Conservation (phyloP, 2,888 invertebrate species). For the Busseola fusca region DNA sequence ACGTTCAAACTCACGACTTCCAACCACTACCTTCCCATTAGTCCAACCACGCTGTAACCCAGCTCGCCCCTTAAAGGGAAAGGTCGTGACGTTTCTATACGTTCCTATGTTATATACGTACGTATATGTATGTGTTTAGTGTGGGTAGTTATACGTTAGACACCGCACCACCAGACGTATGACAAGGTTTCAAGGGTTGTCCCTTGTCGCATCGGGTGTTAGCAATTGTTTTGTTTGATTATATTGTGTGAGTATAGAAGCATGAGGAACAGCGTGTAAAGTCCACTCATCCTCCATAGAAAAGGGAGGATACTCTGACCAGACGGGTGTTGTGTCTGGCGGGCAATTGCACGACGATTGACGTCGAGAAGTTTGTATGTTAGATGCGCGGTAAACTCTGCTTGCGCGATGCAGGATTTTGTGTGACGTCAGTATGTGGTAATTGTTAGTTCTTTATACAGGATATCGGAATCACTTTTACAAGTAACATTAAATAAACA, state of each 20-base stretch:
- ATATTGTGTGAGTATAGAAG: neutral
- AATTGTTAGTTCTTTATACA: neutral
- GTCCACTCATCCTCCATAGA: too few relatives aligned
- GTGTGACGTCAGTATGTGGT: too few relatives aligned
- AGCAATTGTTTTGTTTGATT: neutral
- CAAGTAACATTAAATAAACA: neutral
- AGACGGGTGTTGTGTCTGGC: too few relatives aligned
- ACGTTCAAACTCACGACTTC: conserved; percentile 16
- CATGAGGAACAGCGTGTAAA: too few relatives aligned
- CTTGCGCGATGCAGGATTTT: too few relatives aligned
- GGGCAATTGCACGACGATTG: too few relatives aligned
- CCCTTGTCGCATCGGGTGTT: neutral
- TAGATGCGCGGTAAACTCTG: too few relatives aligned
- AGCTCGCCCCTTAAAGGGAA: conserved; percentile 23
- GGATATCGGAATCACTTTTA: neutral
- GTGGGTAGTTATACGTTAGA: conserved; percentile 38
- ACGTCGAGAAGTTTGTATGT: too few relatives aligned
- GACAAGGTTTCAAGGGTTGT: conserved; percentile 54
- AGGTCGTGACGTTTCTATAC: conserved; percentile 45
- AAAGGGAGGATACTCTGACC: too few relatives aligned
- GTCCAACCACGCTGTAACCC: conserved; percentile 30
- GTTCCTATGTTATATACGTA: neutral
- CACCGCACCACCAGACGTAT: conserved; percentile 54
- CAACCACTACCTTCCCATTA: conserved; percentile 24
- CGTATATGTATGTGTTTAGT: neutral